These are phyloP conservation scores for Kryptolebias marmoratus DNA, from an alignment of 2,113 vertebrate species.

Conservation along the genomic window DNA sequence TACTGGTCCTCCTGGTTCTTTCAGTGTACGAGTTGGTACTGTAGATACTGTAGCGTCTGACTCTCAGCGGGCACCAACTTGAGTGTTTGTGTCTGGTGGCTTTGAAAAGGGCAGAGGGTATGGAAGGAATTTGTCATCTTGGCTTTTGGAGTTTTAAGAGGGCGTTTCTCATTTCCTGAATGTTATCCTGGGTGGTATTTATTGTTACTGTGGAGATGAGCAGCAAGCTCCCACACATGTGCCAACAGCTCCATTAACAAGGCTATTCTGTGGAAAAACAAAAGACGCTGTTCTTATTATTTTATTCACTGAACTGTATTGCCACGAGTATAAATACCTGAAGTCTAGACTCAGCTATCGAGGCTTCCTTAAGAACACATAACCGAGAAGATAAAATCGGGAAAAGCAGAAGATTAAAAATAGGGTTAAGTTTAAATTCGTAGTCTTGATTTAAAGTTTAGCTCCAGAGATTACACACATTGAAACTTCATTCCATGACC, in stretches of 20 bases:
- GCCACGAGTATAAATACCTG: background rate
- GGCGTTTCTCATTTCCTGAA: slow-evolving; percentile 73
- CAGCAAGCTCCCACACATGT: slow-evolving; percentile 49
- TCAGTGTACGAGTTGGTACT: background rate
- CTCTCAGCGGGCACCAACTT: slow-evolving; percentile 6
- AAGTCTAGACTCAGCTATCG: background rate
- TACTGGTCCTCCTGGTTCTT: slow-evolving; percentile 2
- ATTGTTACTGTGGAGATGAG: slow-evolving; percentile 71
- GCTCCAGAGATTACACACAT: background rate
- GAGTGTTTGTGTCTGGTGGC: slow-evolving; percentile 31
- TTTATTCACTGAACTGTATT: background rate
- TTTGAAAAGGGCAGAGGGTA: slow-evolving; percentile 2
- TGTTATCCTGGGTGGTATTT: slow-evolving; percentile 62
- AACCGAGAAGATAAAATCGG: background rate
- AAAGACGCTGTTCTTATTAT: background rate
- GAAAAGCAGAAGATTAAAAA: background rate
- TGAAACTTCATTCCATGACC: background rate
- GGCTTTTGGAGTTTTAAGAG: slow-evolving; percentile 60
- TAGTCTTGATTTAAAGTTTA: slow-evolving; percentile 1
- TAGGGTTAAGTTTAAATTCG: background rate
- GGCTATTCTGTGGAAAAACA: background rate
- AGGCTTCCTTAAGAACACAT: background rate
- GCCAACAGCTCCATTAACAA: background rate
- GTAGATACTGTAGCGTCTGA: slow-evolving; percentile 12
- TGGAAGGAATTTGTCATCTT: slow-evolving; percentile 73